A percentile compares a stretch with the other conserved stretches of the same genome.
Evolutionary conservation across 2,888 invertebrate genomes (phyloP).

Genomic region (Leptinotarsa juncta): DNA sequence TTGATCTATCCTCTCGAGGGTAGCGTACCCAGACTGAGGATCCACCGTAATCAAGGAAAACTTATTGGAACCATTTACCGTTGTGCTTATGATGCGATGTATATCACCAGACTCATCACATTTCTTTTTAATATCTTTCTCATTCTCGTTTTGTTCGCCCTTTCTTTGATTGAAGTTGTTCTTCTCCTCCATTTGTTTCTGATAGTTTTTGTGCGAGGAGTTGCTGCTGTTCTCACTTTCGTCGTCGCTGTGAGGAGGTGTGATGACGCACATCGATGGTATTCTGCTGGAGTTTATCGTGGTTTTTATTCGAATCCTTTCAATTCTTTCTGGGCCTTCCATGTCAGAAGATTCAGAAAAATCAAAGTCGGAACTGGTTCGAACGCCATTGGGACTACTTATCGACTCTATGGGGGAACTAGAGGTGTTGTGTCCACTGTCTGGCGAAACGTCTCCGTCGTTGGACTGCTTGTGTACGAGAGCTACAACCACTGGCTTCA

Average conservation of each 20-base stretch:
- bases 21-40: slow-evolving; percentile 63
- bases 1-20: slow-evolving; percentile 59
- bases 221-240: slow-evolving; percentile 71
- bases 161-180: slow-evolving; percentile 42
- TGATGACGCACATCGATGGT: slow-evolving; percentile 93
- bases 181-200: slow-evolving; percentile 48
- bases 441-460: slow-evolving; percentile 78
- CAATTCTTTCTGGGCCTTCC: slow-evolving; percentile 88
- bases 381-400: slow-evolving; percentile 76
- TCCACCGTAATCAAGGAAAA: slow-evolving; percentile 61
- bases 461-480: slow-evolving; percentile 70
- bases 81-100: slow-evolving; percentile 48
- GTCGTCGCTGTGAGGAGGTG: slow-evolving; percentile 88
- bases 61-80: slow-evolving; percentile 51
- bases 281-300: slow-evolving; percentile 88
- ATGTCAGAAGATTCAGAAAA: slow-evolving; percentile 89
- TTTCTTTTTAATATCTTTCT: slow-evolving; percentile 24
- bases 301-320: slow-evolving; percentile 87
- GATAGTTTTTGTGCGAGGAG: slow-evolving; percentile 48
- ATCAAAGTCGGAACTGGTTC: slow-evolving; percentile 82
- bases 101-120: slow-evolving; percentile 43
- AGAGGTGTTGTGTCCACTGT: slow-evolving; percentile 84
- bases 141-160: slow-evolving; percentile 12
- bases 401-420: slow-evolving; percentile 83
- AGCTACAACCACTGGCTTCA: slow-evolving; percentile 72